Evolutionary conservation across 2,888 invertebrate species (phyloP).

Genomic region (Agriotes lineatus): DNA sequence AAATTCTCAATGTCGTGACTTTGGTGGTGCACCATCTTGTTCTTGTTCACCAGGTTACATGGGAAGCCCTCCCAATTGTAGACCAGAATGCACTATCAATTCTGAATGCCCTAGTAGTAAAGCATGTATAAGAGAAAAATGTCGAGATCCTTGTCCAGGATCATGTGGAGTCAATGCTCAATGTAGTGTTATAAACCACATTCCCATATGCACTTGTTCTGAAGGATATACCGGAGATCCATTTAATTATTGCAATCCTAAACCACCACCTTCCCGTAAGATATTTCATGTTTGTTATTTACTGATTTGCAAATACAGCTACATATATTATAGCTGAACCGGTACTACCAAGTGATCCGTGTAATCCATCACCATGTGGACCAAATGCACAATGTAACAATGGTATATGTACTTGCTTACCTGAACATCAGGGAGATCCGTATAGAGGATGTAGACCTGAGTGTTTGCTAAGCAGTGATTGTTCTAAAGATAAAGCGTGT

Average conservation of each 20-base stretch:
- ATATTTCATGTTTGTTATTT: constrained; percentile 71
- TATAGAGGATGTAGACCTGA: constrained; percentile 86
- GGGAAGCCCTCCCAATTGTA: constrained; percentile 79
- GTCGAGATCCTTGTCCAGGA: constrained; percentile 78
- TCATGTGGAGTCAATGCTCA: constrained; percentile 80
- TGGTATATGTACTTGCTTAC: constrained; percentile 82
- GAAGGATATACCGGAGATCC: constrained; percentile 75
- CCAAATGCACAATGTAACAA: constrained; percentile 73
- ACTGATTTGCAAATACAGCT: no score
- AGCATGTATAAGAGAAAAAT: constrained; percentile 78
- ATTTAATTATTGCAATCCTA: constrained; percentile 71
- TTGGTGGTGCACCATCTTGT: constrained; percentile 78
- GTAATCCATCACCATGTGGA: constrained; percentile 74
- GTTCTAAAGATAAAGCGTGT: constrained; percentile 80
- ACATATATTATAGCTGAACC: constrained; percentile 59
- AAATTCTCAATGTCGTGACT: constrained; percentile 71
- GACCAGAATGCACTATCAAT: constrained; percentile 81
- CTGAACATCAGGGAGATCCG: constrained; percentile 87
- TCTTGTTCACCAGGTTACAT: constrained; percentile 78
- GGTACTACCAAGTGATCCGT: constrained; percentile 66
- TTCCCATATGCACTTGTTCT: constrained; percentile 78
- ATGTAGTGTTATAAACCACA: constrained; percentile 80
- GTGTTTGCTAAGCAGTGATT: constrained; percentile 85
- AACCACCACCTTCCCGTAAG: no score
- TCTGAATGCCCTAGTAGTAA: constrained; percentile 77